A percentile compares a stretch with the other conserved stretches of the same genome.
Conservation (phyloP, 2,888 invertebrate genomes). For the Agriopis aurantiaria region DNA sequence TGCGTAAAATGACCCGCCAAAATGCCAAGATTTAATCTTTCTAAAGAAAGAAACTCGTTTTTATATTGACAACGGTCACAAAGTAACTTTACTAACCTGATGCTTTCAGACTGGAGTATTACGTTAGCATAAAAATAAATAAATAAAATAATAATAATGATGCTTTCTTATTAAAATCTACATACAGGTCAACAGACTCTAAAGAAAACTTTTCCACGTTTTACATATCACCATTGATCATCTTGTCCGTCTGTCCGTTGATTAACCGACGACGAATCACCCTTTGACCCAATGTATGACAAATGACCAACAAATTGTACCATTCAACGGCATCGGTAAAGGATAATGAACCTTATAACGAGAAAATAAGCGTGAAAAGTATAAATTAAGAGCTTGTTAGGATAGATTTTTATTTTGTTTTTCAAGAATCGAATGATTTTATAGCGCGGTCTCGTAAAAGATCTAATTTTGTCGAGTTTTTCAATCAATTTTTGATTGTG, state of each 20-base stretch:
- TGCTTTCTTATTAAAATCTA: slow-evolving; percentile 23
- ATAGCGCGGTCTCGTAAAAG: slow-evolving; percentile 47
- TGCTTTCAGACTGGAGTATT: too few species aligned
- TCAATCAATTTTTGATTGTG: slow-evolving; percentile 41
- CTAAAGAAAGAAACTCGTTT: too few species aligned
- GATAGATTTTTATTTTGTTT: slow-evolving; percentile 39
- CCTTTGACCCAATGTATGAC: slow-evolving; percentile 74
- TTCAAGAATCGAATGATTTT: slow-evolving; percentile 40
- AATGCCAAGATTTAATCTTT: neutral
- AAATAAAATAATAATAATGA: too few species aligned
- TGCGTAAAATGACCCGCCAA: too few species aligned
- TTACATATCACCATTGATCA: slow-evolving; percentile 71
- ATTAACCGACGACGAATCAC: slow-evolving; percentile 74
- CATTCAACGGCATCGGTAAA: slow-evolving; percentile 41
- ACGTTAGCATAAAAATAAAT: too few species aligned
- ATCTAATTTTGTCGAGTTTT: slow-evolving; percentile 42
- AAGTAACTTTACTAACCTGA: slow-evolving; percentile 9
- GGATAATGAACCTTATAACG: slow-evolving; percentile 41
- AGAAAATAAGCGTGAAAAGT: slow-evolving; percentile 25
- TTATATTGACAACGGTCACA: neutral
- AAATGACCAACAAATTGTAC: slow-evolving; percentile 70
- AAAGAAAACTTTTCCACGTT: slow-evolving; percentile 44
- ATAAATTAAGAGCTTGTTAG: slow-evolving; percentile 33
- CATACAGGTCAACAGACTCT: slow-evolving; percentile 42
- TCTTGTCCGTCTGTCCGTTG: slow-evolving; percentile 67